Evolutionary conservation across 2,888 invertebrate genomes (phyloP), one percentile per base, ranked within the genome.

Genomic region (Lamproptera curius): DNA sequence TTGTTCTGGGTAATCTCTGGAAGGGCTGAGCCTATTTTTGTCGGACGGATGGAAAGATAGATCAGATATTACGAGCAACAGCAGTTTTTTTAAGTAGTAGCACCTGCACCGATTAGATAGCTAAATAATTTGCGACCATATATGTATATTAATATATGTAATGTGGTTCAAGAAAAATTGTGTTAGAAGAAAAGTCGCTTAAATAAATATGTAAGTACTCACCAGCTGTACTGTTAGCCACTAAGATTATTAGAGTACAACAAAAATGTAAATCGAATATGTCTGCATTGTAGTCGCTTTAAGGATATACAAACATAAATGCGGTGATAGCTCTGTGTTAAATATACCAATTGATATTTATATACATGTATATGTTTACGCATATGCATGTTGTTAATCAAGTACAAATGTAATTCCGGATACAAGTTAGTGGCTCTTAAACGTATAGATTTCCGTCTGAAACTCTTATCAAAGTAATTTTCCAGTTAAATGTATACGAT

Each of bases 231-330:
- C 15, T 11, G 28, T 41, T 14, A 10, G 41, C 6, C 31, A 46
- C 36, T 11, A 28, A 14, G 15, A 46, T 2, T 1, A 46, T 11
- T n/a, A 46, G 36, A 10, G 35, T 15, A 13, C 28, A 41, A 13
- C 36, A 42, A 46, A 37, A 28, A 46, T 13, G 16, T 41, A 31
- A n/a, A 8, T 20, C 13, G 39, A 11, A 20, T 14, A 31, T 10
- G 31, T 15, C 10, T 28, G 36, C 46, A 46, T 46, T 28, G 23
- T 46, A 26, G 9, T 36, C 2, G 40, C 26, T 46, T 16, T 16
- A 13, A 6, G 4, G 1, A 13, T 28, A 16, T 28, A 36, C 35
- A 35, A 46, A 11, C 16, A 46, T 35, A 35, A 23, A 23, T 6
- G 4, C 4, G 4, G 23, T 23, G 23, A 23, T 23, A 8, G 8